phyloP scores from a whole-genome alignment of 2,888 invertebrate species.

The Elysia crispata region DNA sequence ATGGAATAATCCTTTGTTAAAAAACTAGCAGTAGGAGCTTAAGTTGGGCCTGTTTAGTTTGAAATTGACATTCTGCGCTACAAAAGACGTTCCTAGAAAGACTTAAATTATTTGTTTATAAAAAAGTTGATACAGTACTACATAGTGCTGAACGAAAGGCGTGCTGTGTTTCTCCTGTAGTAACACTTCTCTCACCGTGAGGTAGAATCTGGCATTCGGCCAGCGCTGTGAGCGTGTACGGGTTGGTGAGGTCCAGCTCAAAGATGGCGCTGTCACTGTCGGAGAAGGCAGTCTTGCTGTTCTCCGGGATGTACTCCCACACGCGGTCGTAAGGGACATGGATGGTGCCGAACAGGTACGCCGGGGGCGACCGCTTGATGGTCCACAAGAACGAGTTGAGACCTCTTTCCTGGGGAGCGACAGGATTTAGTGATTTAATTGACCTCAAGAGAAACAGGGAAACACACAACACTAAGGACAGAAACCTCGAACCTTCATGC shows the following conservation, averaged over 20 bases:
- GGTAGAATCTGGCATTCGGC: constrained; percentile 79
- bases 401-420: constrained; percentile 59
- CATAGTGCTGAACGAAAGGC: too few species aligned
- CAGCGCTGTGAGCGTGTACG: constrained; percentile 78
- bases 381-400: constrained; percentile 78
- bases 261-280: constrained; percentile 79
- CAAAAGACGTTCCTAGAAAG: too few species aligned
- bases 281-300: constrained; percentile 79
- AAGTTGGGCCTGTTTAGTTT: too few species aligned
- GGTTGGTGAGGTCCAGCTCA: constrained; percentile 80
- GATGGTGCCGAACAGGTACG: constrained; percentile 81
- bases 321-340: constrained; percentile 81
- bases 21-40: too few species aligned
- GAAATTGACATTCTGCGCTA: too few species aligned
- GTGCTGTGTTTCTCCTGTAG: too few species aligned
- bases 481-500: too few species aligned
- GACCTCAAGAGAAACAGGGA: too few species aligned
- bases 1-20: too few species aligned
- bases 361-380: constrained; percentile 73
- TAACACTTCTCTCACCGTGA: constrained; percentile 44
- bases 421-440: not conserved
- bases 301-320: constrained; percentile 80
- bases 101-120: too few species aligned
- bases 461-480: too few species aligned
- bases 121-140: too few species aligned